Base-by-base conservation (phyloP, 2,888 invertebrate species). In the Eupeodes latifasciatus region DNA sequence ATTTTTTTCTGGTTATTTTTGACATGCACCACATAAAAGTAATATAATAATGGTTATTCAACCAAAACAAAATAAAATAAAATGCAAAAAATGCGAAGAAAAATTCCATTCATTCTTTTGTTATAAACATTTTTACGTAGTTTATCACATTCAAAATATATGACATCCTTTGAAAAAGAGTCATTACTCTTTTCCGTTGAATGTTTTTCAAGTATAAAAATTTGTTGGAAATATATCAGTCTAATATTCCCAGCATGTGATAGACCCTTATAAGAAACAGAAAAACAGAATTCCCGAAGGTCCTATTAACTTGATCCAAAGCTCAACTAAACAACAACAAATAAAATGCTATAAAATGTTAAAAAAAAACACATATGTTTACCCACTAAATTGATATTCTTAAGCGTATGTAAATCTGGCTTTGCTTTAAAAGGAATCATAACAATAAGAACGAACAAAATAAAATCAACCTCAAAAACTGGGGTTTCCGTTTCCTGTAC, bases 371-470 rank as follows among this genome's bases (percentile, higher is more conserved):
- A 62, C 57, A 36, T 61, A n/a, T 61, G 40, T 36, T n/a, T 10
- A 2, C 36, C 5, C 40, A 75, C 59, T 71, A 74, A 78, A 75
- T 75, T 81, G 69, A 75, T 61, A 74, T 82, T 69, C 81, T 61
- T 59, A 51, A 49, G 79, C 40, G 44, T 16, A 16, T 61, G 36
- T 67, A 44, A 14, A 6, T 55, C 57, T 44, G 51, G 36, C 34
- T 69, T 61, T 69, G 27, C 47, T 51, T 59, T 74, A 44, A 57
- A 49, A 66, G 27, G 27, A 27, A 27, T 27, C 27, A 59, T 82
- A 82, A 83, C 79, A 83, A 76, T 71, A 87, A 76, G 27, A 76
- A 49, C 71, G 79, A 83, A 87, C 5, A 40, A 40, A 71, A 82
- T 64, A 80, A 71, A 81, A 72, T 62, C 76, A 11, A 62, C 59